Conservation (phyloP, 2,113 vertebrate species). For the Larimichthys crocea region DNA sequence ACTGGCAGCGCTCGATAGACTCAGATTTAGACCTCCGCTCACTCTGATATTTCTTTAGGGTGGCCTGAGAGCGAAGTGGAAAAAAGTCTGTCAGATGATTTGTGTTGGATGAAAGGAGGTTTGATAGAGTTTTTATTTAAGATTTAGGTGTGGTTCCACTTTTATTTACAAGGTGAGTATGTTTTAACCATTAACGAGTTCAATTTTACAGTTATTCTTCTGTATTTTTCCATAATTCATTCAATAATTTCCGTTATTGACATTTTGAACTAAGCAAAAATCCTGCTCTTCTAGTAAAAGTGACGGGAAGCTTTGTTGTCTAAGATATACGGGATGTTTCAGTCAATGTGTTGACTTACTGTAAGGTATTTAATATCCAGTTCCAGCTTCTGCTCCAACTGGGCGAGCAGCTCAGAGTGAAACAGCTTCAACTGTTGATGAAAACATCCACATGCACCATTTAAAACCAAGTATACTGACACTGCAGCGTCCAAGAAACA, state of each 20-base stretch:
- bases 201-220: background rate
- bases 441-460: background rate
- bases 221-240: background rate
- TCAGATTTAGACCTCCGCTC: slow-evolving; percentile 86
- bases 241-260: no score
- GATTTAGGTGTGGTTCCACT: background rate
- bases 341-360: slow-evolving; percentile 45
- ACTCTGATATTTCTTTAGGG: slow-evolving; percentile 88
- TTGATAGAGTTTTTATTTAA: background rate
- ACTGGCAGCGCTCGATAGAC: slow-evolving; percentile 88
- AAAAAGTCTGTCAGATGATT: background rate
- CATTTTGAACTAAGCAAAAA: background rate
- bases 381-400: slow-evolving; percentile 90
- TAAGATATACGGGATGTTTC: background rate
- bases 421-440: slow-evolving; percentile 86
- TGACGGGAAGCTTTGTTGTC: background rate
- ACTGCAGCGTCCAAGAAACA: background rate
- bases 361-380: slow-evolving; percentile 90
- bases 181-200: background rate
- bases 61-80: slow-evolving; percentile 78
- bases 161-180: background rate
- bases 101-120: background rate
- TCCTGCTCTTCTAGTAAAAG: background rate
- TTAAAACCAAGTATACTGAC: background rate
- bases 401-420: slow-evolving; percentile 88